Evolutionary conservation across 1,140 invertebrate genomes (phyloP), one percentile per base, ranked within the genome.

Genomic region (Globodera ellingtonae): DNA sequence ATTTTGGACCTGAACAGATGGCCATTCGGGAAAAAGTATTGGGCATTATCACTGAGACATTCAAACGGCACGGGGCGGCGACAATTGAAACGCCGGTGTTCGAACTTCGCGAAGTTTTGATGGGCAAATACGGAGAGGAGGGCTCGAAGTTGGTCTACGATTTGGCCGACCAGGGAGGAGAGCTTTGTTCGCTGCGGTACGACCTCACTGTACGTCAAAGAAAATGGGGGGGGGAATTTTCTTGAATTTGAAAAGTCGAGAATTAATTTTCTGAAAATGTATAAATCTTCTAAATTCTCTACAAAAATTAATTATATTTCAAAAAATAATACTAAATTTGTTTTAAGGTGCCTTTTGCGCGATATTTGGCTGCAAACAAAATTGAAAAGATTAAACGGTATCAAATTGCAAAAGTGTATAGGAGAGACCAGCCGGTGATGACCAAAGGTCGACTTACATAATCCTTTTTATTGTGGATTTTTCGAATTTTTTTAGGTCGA

Each of bases 61-160:
- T 99, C 88, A 96, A 98, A 90, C 93, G 93, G 76, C 97, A 99
- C 90, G 98, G 97, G n/a, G 98, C 96, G 71, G 95, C 96, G 89
- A 95, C 95, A 21, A 97, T 99, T 89, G 98, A 99, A 88, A 99
- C 98, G 67, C 98, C 98, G 78, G 94, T 99, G 18, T 99, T 99
- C 92, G 98, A 99, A 91, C 90, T 98, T 77, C 88, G 97, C 94
- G 97, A 99, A 91, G 95, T 98, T 6, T 91, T 99, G 50, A 98
- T 96, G 70, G 97, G 96, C 69, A 99, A 99, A 91, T 99, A 99
- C 92, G 98, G 98, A 5, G 97, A 99, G 91, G 98, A 99, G 90
- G 95, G 96, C 0, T 95, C 96, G 0, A 99, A 99, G 90, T 91
- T 99, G 0, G 98, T 99, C 73, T 99, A 98, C 91, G 97, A 99